A percentile compares a stretch with the other conserved stretches of the same genome.
phyloP scores from a whole-genome alignment of 2,797 vertebrate species.

The Tokudaia tokunoshimensis region DNA sequence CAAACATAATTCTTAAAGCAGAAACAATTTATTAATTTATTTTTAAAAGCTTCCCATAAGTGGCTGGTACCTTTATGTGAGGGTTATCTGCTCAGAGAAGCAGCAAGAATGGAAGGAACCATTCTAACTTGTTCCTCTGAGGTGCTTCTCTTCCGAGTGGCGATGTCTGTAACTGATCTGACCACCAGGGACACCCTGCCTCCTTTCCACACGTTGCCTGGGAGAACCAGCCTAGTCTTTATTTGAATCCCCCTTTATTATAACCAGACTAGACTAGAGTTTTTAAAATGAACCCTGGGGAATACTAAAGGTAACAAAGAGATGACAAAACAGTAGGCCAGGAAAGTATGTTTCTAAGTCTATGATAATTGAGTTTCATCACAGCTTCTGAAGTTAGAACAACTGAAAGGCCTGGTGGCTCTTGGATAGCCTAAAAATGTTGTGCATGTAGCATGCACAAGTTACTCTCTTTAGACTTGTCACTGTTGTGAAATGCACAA shows the following conservation, averaged over 20 bases:
- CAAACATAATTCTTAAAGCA: not conserved
- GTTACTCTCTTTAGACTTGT: not conserved
- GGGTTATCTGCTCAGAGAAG: not conserved
- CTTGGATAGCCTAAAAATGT: conserved; percentile 22
- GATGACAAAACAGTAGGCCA: not conserved
- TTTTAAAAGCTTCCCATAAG: not conserved
- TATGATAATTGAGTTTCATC: not conserved
- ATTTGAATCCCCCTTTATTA: not conserved
- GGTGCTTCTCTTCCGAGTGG: not conserved
- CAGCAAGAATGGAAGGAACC: not conserved
- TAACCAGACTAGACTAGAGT: not conserved
- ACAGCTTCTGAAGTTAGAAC: conserved; percentile 8
- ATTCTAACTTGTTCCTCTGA: not conserved
- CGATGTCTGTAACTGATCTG: not conserved
- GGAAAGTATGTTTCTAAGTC: conserved; percentile 21
- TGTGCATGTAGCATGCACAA: too few relatives aligned
- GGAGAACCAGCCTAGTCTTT: not conserved
- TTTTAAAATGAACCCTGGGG: conserved; percentile 40
- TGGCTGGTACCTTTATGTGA: not conserved
- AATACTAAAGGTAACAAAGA: conserved; percentile 3
- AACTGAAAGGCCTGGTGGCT: not conserved
- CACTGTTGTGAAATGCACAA: not conserved
- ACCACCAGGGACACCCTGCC: not conserved
- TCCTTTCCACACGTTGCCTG: not conserved
- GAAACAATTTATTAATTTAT: not conserved